Evolutionary conservation across 2,888 invertebrate species (phyloP), one percentile per base, ranked within the genome.

Genomic region (Liodrosophila aerea): DNA sequence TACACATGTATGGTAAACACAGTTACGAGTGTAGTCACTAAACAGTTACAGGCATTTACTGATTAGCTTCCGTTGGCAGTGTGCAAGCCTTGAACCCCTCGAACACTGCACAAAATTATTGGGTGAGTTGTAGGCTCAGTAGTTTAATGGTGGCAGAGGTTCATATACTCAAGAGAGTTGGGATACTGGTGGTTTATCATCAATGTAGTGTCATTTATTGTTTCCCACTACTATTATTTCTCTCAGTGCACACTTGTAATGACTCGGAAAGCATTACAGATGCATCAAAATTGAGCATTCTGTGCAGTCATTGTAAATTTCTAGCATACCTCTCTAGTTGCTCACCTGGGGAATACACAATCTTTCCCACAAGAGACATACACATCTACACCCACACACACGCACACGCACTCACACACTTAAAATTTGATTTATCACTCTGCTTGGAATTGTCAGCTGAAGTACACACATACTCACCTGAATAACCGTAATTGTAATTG

Each of bases 401-500:
- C 30, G 29, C 45, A 33, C 9, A 18, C 31, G 18, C 33, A 50
- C 27, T 12, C 12, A 51, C 40, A 50, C 5, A 5, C 30, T 12
- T 43, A 43, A 15, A 43, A 12, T 4, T 33, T 40, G 51, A 33
- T 46, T 62, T 34, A 34, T 15, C 22, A 22, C 22, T 4, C 5
- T 22, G 40, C 62, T 62, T 40, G 18, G n/a, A 16, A 46, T 11
- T 52, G 30, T 11, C 15, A 12, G 18, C 5, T n/a, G 34, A 45
- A 43, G 27, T 31, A 22, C 36, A 64, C n/a, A 30, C 2, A 22
- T 22, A 22, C 22, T 22, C 12, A 36, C 13, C 2, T 13, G 22
- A 33, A 63, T 62, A 62, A 45, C 61, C 37, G 22, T 22, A 22
- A 22, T 22, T 64, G 53, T 57, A 80, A 72, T 68, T 85, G 76